These are phyloP conservation scores for Drosophila conformis DNA, from an alignment of 2,888 invertebrate genomes.

Conservation along the genomic window DNA sequence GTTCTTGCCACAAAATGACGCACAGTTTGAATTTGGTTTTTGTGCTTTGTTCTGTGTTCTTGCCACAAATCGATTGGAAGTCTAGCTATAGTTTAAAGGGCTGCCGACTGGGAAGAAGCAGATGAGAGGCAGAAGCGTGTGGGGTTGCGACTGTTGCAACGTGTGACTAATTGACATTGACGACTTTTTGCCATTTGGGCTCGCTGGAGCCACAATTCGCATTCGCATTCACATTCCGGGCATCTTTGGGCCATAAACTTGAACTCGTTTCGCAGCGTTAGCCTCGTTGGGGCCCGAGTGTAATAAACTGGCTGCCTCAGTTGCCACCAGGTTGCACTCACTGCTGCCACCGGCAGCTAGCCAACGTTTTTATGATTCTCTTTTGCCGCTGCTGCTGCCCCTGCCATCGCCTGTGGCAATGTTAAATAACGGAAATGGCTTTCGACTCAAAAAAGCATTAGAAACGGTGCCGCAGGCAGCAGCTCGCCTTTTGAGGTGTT, in stretches of 20 bases:
- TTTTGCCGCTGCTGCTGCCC: constrained; percentile 5
- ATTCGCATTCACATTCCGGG: constrained; percentile 49
- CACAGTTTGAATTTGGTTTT: constrained; percentile 42
- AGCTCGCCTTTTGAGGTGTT: constrained; percentile 61
- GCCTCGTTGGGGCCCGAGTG: constrained; percentile 14
- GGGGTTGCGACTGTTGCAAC: constrained; percentile 23
- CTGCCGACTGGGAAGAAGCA: not conserved
- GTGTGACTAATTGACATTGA: constrained; percentile 74
- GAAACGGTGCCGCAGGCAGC: constrained; percentile 36
- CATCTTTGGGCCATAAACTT: constrained; percentile 72
- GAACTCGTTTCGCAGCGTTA: constrained; percentile 76
- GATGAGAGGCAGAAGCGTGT: not conserved
- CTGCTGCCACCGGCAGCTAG: constrained; percentile 39
- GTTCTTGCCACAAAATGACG: not conserved
- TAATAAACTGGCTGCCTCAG: constrained; percentile 52
- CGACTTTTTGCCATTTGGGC: constrained; percentile 59
- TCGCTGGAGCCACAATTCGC: constrained; percentile 8
- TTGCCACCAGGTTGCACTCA: constrained; percentile 35
- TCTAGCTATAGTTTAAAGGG: constrained; percentile 4
- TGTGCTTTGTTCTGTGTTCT: constrained; percentile 15
- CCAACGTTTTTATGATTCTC: constrained; percentile 50
- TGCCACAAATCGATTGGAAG: constrained; percentile 52
- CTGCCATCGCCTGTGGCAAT: constrained; percentile 36
- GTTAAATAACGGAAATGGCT: constrained; percentile 74
- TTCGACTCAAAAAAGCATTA: constrained; percentile 56